Conservation (phyloP, 2,113 vertebrate species). For the Mirza zaza region DNA sequence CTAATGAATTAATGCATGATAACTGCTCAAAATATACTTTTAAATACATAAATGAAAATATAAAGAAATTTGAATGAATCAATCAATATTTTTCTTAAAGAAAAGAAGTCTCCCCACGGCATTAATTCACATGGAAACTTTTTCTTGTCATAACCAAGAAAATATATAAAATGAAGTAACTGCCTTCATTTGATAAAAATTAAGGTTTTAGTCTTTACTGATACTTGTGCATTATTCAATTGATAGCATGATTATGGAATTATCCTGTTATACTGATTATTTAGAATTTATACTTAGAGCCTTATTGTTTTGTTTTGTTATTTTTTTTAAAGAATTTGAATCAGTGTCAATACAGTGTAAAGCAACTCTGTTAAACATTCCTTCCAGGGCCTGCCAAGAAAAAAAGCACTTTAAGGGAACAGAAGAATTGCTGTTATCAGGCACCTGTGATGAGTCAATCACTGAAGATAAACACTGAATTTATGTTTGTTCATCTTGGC, state of each 20-base stretch:
- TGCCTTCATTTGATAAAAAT: not conserved
- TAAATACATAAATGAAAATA: not conserved
- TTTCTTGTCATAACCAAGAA: not conserved
- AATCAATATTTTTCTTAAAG: not conserved
- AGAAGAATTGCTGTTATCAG: slow-evolving; percentile 61
- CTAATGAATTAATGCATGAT: not conserved
- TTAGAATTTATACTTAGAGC: not conserved
- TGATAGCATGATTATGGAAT: not conserved
- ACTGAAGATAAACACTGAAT: slow-evolving; percentile 68
- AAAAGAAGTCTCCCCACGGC: not conserved
- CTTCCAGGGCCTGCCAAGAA: slow-evolving; percentile 38
- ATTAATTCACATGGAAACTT: not conserved
- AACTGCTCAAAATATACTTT: not conserved
- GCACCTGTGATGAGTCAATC: slow-evolving; percentile 66
- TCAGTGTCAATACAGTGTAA: not conserved
- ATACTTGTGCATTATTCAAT: not conserved
- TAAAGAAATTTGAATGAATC: not conserved
- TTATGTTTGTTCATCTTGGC: slow-evolving; percentile 62
- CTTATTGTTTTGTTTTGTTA: not conserved
- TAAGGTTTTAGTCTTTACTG: not conserved
- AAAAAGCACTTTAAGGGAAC: slow-evolving; percentile 22
- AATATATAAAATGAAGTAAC: not conserved
- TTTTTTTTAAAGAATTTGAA: not conserved
- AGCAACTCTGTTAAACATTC: slow-evolving; percentile 49
- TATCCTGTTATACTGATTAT: slow-evolving; percentile 16